Percentiles rank a stretch among this genome's conserved stretches.
phyloP scores from a whole-genome alignment of 2,888 invertebrate species.

The Phlogophora meticulosa region DNA sequence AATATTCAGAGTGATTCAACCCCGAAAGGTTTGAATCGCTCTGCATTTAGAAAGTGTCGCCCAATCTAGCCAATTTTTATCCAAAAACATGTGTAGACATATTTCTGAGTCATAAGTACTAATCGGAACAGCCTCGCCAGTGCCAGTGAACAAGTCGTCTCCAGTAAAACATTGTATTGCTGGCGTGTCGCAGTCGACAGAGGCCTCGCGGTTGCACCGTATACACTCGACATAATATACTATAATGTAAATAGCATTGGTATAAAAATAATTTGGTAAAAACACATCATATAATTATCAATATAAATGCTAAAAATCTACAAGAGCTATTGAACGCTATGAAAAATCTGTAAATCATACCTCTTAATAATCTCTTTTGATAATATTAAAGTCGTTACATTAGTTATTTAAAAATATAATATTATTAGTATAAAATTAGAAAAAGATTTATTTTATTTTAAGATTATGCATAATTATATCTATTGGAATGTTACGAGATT shows the following conservation, averaged over 20 bases:
- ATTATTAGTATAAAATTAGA: constrained; percentile 62
- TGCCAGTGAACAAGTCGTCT: constrained; percentile 30
- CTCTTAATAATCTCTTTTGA: constrained; percentile 84
- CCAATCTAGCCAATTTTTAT: no score
- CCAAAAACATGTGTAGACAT: not conserved
- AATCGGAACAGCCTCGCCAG: not conserved
- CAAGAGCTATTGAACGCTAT: constrained; percentile 83
- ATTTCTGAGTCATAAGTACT: not conserved
- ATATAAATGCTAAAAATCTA: constrained; percentile 84
- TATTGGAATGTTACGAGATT: constrained; percentile 86
- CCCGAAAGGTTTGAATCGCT: no score
- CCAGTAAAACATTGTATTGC: constrained; percentile 39
- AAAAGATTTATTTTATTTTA: constrained; percentile 67
- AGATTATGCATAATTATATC: constrained; percentile 84
- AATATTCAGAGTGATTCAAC: no score
- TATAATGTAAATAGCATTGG: constrained; percentile 88
- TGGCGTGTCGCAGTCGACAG: constrained; percentile 52
- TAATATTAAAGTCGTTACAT: constrained; percentile 58
- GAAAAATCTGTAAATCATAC: constrained; percentile 78
- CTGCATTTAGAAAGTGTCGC: no score
- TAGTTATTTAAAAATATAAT: constrained; percentile 64
- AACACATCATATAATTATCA: constrained; percentile 69
- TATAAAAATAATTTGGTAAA: constrained; percentile 90
- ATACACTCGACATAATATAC: constrained; percentile 74
- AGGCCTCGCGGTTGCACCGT: constrained; percentile 69